These are phyloP conservation scores for Plectrocnemia conspersa DNA, from an alignment of 1,140 invertebrate genomes.

Conservation along the genomic window DNA sequence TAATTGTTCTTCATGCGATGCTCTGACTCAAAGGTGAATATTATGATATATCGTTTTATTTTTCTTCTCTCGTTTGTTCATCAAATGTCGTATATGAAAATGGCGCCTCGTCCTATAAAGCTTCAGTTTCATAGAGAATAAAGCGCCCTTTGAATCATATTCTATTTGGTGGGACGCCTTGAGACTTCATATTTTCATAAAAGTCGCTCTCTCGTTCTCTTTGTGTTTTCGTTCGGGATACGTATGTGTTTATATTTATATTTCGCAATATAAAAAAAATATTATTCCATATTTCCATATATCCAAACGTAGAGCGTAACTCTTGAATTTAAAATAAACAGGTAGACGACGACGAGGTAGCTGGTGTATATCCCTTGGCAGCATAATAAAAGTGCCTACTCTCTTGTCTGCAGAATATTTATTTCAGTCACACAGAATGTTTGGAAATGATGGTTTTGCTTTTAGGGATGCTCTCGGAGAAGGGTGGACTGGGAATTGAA, in stretches of 20 bases:
- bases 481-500: background rate
- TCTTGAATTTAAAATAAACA: conserved; percentile 36
- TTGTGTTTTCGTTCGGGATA: conserved; percentile 19
- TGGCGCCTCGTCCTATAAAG: conserved; percentile 16
- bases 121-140: conserved; percentile 27
- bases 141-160: conserved; percentile 26
- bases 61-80: too few species aligned
- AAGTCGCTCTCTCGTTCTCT: conserved; percentile 26
- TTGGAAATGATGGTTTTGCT: conserved; percentile 26
- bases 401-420: conserved; percentile 23
- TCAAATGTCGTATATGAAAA: conserved; percentile 8
- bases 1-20: background rate
- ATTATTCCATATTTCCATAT: conserved; percentile 35
- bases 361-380: conserved; percentile 23
- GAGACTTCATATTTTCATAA: conserved; percentile 34
- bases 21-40: background rate
- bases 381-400: conserved; percentile 32
- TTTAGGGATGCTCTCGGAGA: conserved; percentile 9
- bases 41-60: background rate
- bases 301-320: conserved; percentile 27
- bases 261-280: conserved; percentile 33
- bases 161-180: conserved; percentile 25
- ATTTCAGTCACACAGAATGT: conserved; percentile 31
- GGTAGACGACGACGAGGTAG: conserved; percentile 21
- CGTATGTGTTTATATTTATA: conserved; percentile 30